Conservation (phyloP, 35 echinoderm and acorn worm genomes). For the Heliocidaris tuberculata region DNA sequence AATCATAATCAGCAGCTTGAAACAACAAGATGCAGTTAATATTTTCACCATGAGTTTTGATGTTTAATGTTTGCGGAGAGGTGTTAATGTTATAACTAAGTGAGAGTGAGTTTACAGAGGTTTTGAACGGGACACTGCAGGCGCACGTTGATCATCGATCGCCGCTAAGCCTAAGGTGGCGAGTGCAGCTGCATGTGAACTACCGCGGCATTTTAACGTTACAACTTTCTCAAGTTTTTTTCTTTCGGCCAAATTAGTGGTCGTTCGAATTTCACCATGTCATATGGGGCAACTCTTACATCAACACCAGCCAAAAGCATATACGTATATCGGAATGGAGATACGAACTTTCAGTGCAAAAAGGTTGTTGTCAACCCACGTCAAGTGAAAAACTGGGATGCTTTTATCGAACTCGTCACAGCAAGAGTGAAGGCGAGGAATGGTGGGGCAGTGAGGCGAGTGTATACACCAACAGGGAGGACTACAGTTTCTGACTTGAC, state of each 20-base stretch:
- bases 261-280: background rate
- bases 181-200: background rate
- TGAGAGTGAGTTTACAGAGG: background rate
- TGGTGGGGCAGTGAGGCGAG: background rate
- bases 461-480: conserved; percentile 15
- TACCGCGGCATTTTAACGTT: background rate
- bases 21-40: background rate
- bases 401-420: conserved; percentile 14
- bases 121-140: background rate
- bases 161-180: background rate
- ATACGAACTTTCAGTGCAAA: conserved; percentile 34
- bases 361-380: conserved; percentile 24
- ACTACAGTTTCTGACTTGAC: background rate
- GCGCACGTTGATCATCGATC: background rate
- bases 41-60: background rate
- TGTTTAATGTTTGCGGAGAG: background rate
- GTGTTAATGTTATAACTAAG: background rate
- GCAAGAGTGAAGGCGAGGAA: background rate
- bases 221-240: background rate
- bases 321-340: conserved; percentile 19
- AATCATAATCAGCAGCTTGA: background rate
- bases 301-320: conserved; percentile 21
- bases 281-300: background rate
- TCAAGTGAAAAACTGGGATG: conserved; percentile 27
- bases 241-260: background rate